Evolutionary conservation across 2,797 vertebrate species (phyloP).

Genomic region (Natrix natrix): DNA sequence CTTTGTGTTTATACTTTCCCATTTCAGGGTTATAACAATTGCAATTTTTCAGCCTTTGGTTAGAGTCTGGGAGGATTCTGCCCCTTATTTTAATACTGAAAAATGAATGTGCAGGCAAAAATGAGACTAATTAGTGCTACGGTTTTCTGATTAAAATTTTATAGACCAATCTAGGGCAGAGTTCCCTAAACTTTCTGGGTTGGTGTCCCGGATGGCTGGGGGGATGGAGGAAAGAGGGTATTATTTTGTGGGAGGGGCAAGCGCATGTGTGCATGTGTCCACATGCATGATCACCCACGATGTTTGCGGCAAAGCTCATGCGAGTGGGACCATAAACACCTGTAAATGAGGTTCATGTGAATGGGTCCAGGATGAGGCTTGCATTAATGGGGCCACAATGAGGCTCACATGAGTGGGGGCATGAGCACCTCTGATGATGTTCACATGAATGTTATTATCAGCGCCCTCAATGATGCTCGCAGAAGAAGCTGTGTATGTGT

Average conservation of each 20-base stretch:
- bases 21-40: background rate
- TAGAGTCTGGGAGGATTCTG: background rate
- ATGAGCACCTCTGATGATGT: background rate
- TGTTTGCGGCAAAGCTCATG: rapidly evolving
- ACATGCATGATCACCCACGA: background rate
- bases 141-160: background rate
- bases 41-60: background rate
- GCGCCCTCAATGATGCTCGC: background rate
- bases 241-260: background rate
- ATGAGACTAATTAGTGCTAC: background rate
- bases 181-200: background rate
- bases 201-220: background rate
- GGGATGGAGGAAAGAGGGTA: background rate
- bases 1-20: background rate
- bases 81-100: background rate
- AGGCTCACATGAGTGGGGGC: too few relatives aligned
- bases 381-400: too few relatives aligned
- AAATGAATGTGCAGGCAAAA: background rate
- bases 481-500: background rate
- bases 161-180: background rate
- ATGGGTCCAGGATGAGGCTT: too few relatives aligned
- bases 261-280: background rate
- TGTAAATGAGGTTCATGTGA: too few relatives aligned
- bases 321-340: too few relatives aligned
- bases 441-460: background rate